A percentile compares a stretch with the other conserved stretches of the same genome.
phyloP scores from a whole-genome alignment of 53 echinoderm and acorn worm species.

The Mesocentrotus franciscanus region DNA sequence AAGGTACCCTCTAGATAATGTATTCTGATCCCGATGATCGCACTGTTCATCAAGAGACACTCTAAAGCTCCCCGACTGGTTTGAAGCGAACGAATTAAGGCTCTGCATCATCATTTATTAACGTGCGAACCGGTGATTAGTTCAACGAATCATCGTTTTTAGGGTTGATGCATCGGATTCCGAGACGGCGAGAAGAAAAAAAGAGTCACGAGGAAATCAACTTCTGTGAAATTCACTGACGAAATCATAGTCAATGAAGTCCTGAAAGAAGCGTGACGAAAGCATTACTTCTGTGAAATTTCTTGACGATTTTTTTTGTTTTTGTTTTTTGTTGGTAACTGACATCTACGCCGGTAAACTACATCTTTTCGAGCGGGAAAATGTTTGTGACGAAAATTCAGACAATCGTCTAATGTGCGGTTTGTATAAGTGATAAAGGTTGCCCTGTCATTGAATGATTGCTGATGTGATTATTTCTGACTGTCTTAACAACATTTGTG shows the following conservation, averaged over 20 bases:
- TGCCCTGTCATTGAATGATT: neutral
- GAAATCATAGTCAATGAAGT: neutral
- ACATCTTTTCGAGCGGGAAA: neutral
- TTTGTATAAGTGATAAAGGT: neutral
- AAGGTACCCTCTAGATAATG: neutral
- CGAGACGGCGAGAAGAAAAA: neutral
- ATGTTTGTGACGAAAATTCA: neutral
- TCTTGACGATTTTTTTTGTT: neutral
- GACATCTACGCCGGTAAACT: neutral
- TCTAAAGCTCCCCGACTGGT: neutral
- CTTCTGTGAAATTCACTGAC: neutral
- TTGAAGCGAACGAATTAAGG: neutral
- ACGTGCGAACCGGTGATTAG: neutral
- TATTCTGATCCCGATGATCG: neutral
- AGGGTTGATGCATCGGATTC: neutral
- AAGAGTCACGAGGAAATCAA: neutral
- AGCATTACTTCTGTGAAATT: neutral
- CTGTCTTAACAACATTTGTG: neutral
- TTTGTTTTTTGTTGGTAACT: neutral
- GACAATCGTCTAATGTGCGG: neutral
- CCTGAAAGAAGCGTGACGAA: neutral
- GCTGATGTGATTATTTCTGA: neutral
- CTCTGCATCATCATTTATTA: conserved; percentile 5
- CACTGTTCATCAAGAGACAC: neutral
- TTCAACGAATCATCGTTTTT: neutral